Conservation (phyloP, 2,797 vertebrate genomes). For the Emys orbicularis region DNA sequence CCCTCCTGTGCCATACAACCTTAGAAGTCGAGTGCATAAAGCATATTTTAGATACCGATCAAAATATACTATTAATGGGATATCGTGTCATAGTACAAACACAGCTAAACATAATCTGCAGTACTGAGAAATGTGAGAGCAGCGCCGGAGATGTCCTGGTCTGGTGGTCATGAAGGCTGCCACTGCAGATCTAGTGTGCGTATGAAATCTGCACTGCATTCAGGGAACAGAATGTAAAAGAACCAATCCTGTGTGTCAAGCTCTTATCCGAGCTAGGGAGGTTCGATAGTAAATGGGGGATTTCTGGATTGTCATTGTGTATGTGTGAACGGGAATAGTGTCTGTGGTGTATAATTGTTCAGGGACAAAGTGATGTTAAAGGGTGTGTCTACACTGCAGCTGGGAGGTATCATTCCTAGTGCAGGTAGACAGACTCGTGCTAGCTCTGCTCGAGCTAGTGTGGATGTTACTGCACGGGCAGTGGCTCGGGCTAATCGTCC, state of each 20-base stretch:
- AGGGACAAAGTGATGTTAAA: fast-evolving
- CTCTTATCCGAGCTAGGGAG: not conserved
- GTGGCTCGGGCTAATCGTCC: not conserved
- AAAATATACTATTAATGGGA: fast-evolving
- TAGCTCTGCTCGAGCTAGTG: not conserved
- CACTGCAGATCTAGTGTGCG: not conserved
- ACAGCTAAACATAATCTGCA: not conserved
- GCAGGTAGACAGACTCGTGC: no score
- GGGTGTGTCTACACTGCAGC: not conserved
- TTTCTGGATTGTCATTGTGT: not conserved
- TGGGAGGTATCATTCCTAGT: no score
- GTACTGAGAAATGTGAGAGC: not conserved
- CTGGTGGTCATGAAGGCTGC: not conserved
- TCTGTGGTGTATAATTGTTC: not conserved
- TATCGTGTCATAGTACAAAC: fast-evolving
- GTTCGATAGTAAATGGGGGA: fast-evolving
- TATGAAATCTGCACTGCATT: not conserved
- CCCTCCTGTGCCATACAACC: not conserved
- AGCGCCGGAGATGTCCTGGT: not conserved
- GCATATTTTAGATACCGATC: not conserved
- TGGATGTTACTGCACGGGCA: not conserved
- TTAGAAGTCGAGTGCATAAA: not conserved
- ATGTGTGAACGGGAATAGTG: not conserved
- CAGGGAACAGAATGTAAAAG: not conserved
- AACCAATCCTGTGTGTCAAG: not conserved